phyloP scores from a whole-genome alignment of 1,140 invertebrate species.

The Bradysia coprophila region DNA sequence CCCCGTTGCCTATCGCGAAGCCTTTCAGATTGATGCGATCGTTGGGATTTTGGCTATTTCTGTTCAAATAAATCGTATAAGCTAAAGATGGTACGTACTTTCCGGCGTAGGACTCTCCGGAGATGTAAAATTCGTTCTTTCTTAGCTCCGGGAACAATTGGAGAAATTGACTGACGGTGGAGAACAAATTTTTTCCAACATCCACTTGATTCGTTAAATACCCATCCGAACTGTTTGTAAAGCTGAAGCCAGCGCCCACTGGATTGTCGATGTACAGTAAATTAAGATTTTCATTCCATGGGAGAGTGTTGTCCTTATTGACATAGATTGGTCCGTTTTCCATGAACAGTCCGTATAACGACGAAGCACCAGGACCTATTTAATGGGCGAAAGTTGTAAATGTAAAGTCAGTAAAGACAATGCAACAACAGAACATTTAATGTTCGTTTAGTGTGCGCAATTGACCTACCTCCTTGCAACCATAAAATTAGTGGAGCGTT shows the following conservation, averaged over 20 bases:
- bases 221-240: slow-evolving; percentile 39
- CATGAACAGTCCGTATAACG: slow-evolving; percentile 59
- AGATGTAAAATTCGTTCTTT: slow-evolving; percentile 51
- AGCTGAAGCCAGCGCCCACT: slow-evolving; percentile 64
- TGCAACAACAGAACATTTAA: not conserved
- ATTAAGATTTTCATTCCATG: slow-evolving; percentile 56
- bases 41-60: slow-evolving; percentile 33
- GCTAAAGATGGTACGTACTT: slow-evolving; percentile 66
- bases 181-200: slow-evolving; percentile 45
- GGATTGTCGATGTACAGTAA: slow-evolving; percentile 78
- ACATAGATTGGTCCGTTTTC: slow-evolving; percentile 65
- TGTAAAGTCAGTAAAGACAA: slow-evolving; percentile 18
- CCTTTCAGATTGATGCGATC: slow-evolving; percentile 46
- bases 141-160: slow-evolving; percentile 46
- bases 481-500: not conserved
- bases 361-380: slow-evolving; percentile 63
- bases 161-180: slow-evolving; percentile 50
- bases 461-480: slow-evolving; percentile 5
- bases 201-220: slow-evolving; percentile 42
- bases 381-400: too few species aligned
- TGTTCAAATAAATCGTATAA: slow-evolving; percentile 48
- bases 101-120: slow-evolving; percentile 76
- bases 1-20: slow-evolving; percentile 69
- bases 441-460: not conserved
- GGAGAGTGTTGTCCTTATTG: slow-evolving; percentile 32